These are phyloP conservation scores for Heliconius ismenius DNA, from an alignment of 2,888 invertebrate species.

Conservation along the genomic window DNA sequence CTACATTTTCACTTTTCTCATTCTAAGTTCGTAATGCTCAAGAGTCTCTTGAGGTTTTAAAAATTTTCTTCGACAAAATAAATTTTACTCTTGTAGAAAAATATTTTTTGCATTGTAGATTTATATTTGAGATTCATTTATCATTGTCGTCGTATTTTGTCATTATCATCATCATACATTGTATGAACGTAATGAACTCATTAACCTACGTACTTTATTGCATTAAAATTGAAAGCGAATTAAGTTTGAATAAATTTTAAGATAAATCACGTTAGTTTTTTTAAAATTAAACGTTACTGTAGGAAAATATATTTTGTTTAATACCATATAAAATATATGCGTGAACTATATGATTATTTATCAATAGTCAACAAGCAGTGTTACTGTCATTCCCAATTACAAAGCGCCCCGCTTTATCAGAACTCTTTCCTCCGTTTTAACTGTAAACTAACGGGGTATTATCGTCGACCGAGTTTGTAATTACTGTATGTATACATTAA, in stretches of 20 bases:
- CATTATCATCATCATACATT: background rate
- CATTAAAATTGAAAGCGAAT: background rate
- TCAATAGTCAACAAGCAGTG: slow-evolving; percentile 10
- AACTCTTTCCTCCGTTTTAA: slow-evolving; percentile 31
- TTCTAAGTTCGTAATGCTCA: background rate
- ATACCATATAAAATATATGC: background rate
- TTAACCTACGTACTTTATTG: background rate
- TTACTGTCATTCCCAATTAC: slow-evolving; percentile 29
- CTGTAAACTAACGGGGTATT: slow-evolving; percentile 37
- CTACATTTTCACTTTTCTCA: background rate
- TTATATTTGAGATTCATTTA: background rate
- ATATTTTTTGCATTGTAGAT: background rate
- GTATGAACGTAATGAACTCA: background rate
- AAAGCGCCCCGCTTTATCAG: slow-evolving; percentile 36
- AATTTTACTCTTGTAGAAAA: background rate
- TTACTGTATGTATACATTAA: slow-evolving; percentile 10
- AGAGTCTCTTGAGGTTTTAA: background rate
- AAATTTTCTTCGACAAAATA: background rate
- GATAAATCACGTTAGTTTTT: background rate
- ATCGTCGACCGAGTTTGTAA: slow-evolving; percentile 29
- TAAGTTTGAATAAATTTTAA: too few species aligned
- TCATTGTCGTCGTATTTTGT: background rate
- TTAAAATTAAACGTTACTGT: too few species aligned
- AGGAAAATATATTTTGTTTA: too few species aligned
- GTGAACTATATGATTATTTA: background rate